Percentiles rank a stretch among this genome's conserved stretches.
phyloP scores from a whole-genome alignment of 2,113 vertebrate species.

The Takifugu flavidus region DNA sequence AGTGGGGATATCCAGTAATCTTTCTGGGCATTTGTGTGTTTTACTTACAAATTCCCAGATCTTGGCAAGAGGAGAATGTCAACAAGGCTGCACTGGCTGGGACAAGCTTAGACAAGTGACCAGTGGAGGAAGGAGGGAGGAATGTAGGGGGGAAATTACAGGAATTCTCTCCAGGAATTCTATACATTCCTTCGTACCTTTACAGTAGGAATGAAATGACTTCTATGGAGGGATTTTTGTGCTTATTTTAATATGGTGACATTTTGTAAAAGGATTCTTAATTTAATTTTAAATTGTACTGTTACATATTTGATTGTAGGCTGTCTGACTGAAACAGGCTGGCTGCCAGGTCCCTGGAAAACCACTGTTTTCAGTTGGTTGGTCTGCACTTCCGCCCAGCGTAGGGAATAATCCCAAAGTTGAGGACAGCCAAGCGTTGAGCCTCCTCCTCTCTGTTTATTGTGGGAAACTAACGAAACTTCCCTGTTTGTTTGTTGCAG shows the following conservation, averaged over 20 bases:
- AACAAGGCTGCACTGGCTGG: conserved; percentile 51
- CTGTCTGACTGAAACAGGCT: too few relatives aligned
- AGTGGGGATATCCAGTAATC: conserved; percentile 59
- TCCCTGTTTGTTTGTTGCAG: neutral
- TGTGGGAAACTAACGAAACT: neutral
- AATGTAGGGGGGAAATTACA: conserved; percentile 60
- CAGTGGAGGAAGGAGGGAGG: conserved; percentile 42
- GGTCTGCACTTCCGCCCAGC: too few relatives aligned
- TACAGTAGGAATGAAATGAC: conserved; percentile 33
- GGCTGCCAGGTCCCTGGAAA: too few relatives aligned
- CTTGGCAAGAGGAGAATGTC: conserved; percentile 42
- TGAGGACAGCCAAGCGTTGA: conserved; percentile 5
- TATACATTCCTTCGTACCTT: conserved; percentile 42
- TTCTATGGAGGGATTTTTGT: conserved; percentile 1
- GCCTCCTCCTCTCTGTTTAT: conserved; percentile 28
- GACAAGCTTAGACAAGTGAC: conserved; percentile 72
- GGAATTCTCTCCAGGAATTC: conserved; percentile 56
- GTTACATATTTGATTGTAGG: too few relatives aligned
- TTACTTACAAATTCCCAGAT: conserved; percentile 60
- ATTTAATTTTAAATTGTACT: neutral
- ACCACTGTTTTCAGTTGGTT: too few relatives aligned
- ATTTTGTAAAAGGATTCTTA: neutral
- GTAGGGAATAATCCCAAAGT: too few relatives aligned
- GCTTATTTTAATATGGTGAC: neutral
- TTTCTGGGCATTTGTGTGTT: conserved; percentile 42